A percentile compares a stretch with the other conserved stretches of the same genome.
These are phyloP conservation scores for Pterobdella sp. DNA, from an alignment of 2,888 invertebrate genomes.

Conservation along the genomic window DNA sequence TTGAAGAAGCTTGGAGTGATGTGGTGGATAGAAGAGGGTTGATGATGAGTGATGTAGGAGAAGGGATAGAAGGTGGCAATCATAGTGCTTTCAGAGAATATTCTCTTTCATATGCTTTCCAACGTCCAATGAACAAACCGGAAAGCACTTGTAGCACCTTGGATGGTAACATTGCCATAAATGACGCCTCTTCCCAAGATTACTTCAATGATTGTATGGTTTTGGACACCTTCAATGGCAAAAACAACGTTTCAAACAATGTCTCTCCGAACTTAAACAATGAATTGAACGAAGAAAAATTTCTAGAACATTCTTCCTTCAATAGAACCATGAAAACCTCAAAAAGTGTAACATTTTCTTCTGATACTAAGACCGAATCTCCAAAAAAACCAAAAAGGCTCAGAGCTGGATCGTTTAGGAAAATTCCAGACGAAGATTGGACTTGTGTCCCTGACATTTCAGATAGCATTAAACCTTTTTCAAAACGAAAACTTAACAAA, in stretches of 20 bases:
- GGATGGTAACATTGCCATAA: too few species aligned
- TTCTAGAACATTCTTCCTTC: not conserved
- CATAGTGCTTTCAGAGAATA: not conserved
- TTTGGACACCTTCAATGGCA: too few species aligned
- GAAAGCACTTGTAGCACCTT: too few species aligned
- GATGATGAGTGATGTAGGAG: not conserved
- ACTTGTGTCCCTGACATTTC: conserved; percentile 15
- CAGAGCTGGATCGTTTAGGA: not conserved
- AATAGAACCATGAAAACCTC: not conserved
- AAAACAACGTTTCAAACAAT: not conserved
- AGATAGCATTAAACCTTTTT: not conserved
- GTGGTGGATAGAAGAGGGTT: not conserved
- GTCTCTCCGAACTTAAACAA: not conserved
- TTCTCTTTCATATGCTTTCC: too few species aligned
- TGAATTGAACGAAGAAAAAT: not conserved
- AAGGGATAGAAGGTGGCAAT: not conserved
- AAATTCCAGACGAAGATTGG: not conserved
- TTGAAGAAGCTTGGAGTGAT: not conserved
- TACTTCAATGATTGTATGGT: too few species aligned
- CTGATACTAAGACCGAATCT: conserved; percentile 19
- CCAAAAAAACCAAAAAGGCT: not conserved
- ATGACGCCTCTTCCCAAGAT: too few species aligned
- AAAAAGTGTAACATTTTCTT: conserved; percentile 25
- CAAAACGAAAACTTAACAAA: not conserved
- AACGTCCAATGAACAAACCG: too few species aligned